Evolutionary conservation across 2,113 vertebrate genomes (phyloP), one percentile per base, ranked within the genome.

Genomic region (Acrocephalus arundinaceus): DNA sequence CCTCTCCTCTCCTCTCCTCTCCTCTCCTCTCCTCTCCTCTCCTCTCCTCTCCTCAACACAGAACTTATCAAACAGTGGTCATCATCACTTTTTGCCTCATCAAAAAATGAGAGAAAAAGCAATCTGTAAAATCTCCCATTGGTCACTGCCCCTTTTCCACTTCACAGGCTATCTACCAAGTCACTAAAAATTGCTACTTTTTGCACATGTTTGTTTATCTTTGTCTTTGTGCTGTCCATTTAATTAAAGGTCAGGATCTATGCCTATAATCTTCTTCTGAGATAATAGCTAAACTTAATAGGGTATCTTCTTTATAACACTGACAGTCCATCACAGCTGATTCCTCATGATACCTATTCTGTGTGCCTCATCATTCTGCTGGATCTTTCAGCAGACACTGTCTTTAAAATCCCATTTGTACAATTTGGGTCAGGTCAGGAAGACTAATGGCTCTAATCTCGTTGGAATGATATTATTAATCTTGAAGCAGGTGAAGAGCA

Each of bases 331-430:
- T 97, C 97, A 95, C 90, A 82, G 63, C 59, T 91, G 87, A 95
- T 96, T 97, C 96, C 96, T 97, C 89, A 45, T 91, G 93, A 96
- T 97, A 93, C 66, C 79, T 94, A 41, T 97, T 87, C 81, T 92
- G 65, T 94, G 83, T n/a, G 94, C 84, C 96, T 97, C 95, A 97
- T 98, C 96, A 96, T 90, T 97, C 93, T 61, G 6, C 87, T 82
- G 93, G 95, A 95, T 96, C 93, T 97, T 88, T 67, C 94, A 90
- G 90, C 68, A 97, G 95, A 94, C 55, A 87, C 80, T 96, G 95
- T 97, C 97, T 97, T 98, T 97, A 98, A 98, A 97, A 97, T 97
- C 97, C 96, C 97, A 97, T 97, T 98, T 98, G 97, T 95, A 96
- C 95, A 89, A 96, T 97, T 98, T 96, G 97, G 97, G 85, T 97